Conservation (phyloP, 2,888 invertebrate genomes). For the Hemicrepidius hirtus region DNA sequence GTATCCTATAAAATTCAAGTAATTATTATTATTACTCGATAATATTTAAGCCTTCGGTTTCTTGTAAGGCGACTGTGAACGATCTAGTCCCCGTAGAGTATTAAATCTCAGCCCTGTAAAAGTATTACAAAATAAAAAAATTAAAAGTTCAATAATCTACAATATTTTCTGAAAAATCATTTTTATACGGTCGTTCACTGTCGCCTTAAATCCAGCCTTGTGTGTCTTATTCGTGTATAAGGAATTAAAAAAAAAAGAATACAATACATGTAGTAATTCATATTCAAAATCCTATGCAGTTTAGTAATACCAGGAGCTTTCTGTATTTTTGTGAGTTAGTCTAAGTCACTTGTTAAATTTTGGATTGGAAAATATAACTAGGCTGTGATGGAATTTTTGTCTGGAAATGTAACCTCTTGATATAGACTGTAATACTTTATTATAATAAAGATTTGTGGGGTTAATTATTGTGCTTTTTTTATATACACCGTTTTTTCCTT, state of each 20-base stretch:
- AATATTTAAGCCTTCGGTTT: slow-evolving; percentile 22
- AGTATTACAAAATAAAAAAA: too few relatives aligned
- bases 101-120: too few relatives aligned
- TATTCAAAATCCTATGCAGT: neutral
- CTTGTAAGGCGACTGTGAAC: slow-evolving; percentile 16
- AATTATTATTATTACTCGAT: slow-evolving; percentile 1
- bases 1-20: slow-evolving; percentile 22
- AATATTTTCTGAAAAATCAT: too few relatives aligned
- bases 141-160: too few relatives aligned
- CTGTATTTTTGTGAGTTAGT: slow-evolving; percentile 35
- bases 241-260: slow-evolving; percentile 3
- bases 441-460: slow-evolving; percentile 55
- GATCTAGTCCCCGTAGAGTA: neutral
- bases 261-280: slow-evolving; percentile 1
- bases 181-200: slow-evolving; percentile 1
- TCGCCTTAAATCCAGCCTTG: slow-evolving; percentile 42
- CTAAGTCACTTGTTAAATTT: slow-evolving; percentile 37
- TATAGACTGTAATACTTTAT: slow-evolving; percentile 54
- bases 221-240: slow-evolving; percentile 40
- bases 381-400: slow-evolving; percentile 60
- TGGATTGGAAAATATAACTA: slow-evolving; percentile 54
- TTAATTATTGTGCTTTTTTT: slow-evolving; percentile 51
- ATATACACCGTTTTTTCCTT: slow-evolving; percentile 15
- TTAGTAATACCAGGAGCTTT: slow-evolving; percentile 6
- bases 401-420: slow-evolving; percentile 48